phyloP scores from a whole-genome alignment of 2,113 vertebrate genomes.

The Cyprinus carpio region DNA sequence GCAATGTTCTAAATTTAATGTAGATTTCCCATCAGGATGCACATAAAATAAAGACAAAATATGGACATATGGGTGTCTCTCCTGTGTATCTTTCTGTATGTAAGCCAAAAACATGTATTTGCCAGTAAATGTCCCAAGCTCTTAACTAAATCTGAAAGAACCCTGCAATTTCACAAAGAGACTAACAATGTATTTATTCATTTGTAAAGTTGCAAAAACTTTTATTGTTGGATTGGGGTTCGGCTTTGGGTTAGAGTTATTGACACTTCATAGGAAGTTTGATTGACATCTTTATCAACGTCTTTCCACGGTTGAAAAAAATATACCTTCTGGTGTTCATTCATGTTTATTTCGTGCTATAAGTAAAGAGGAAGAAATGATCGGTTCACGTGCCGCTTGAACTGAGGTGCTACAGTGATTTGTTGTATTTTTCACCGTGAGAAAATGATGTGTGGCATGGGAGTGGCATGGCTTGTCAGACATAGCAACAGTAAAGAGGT shows the following conservation, averaged over 20 bases:
- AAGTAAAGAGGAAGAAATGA: too few species aligned
- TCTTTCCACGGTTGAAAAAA: too few species aligned
- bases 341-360: too few species aligned
- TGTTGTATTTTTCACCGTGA: not conserved
- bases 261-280: too few species aligned
- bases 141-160: not conserved
- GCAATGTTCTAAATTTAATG: conserved; percentile 53
- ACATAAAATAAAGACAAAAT: conserved; percentile 2
- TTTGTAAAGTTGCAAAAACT: not conserved
- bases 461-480: not conserved
- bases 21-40: not conserved
- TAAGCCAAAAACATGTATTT: not conserved
- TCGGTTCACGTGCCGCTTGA: too few species aligned
- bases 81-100: not conserved
- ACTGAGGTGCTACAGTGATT: too few species aligned
- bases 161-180: not conserved
- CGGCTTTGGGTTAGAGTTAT: not conserved
- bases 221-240: not conserved
- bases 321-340: too few species aligned
- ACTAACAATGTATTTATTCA: too few species aligned
- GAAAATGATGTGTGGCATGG: not conserved
- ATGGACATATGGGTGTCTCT: not conserved
- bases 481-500: not conserved
- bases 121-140: not conserved
- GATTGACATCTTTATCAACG: too few species aligned